phyloP scores from a whole-genome alignment of 2,888 invertebrate genomes.

The Drosophila koepferae region DNA sequence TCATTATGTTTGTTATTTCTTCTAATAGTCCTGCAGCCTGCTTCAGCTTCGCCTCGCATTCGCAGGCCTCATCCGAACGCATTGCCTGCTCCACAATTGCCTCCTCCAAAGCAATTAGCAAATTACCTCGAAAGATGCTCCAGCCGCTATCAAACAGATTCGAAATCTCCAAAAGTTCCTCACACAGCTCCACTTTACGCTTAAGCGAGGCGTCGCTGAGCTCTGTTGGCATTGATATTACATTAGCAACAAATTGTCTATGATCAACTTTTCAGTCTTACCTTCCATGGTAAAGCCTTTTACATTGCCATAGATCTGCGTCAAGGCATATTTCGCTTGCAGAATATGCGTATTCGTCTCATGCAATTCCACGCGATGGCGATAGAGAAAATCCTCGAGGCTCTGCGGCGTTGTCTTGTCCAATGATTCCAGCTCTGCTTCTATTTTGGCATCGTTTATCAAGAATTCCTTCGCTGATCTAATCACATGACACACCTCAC shows the following conservation, averaged over 20 bases:
- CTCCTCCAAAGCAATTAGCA: conserved; percentile 89
- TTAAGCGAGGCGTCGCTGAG: conserved; percentile 86
- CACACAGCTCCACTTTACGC: conserved; percentile 88
- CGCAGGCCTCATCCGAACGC: conserved; percentile 85
- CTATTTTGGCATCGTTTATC: conserved; percentile 88
- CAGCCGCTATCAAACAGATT: conserved; percentile 89
- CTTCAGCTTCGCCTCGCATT: conserved; percentile 86
- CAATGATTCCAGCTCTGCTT: conserved; percentile 87
- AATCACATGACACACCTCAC: conserved; percentile 88
- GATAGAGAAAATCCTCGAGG: conserved; percentile 88
- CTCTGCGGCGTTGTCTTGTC: conserved; percentile 86
- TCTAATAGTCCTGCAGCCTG: conserved; percentile 87
- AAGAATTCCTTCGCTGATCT: conserved; percentile 87
- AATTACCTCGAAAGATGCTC: conserved; percentile 88
- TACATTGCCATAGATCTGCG: conserved; percentile 89
- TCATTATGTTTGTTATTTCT: conserved; percentile 88
- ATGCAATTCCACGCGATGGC: conserved; percentile 88
- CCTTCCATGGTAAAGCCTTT: conserved; percentile 87
- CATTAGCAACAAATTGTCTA: not conserved
- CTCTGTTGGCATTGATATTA: conserved; percentile 83
- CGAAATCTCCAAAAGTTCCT: conserved; percentile 88
- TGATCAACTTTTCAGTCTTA: conserved; percentile 58
- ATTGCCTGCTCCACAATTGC: conserved; percentile 87
- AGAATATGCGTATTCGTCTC: conserved; percentile 89
- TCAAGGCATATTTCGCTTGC: conserved; percentile 89